Evolutionary conservation across 2,888 invertebrate species (phyloP), one percentile per base, ranked within the genome.

Genomic region (Cyclophora albipunctata): DNA sequence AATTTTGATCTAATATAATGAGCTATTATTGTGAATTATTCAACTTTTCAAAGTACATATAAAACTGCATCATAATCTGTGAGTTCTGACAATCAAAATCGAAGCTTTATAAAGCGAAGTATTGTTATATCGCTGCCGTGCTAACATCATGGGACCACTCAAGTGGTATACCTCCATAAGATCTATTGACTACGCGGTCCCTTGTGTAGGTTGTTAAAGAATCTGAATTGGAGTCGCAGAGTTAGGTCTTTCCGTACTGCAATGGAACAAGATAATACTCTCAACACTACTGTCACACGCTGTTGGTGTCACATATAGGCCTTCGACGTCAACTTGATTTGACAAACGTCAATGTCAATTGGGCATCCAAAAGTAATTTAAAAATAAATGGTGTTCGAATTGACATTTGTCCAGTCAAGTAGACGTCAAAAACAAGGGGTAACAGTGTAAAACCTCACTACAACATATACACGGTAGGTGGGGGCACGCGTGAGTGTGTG

Each of bases 161-260:
- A 54, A 53, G 58, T 77, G 76, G 75, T 70, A 80, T 84, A 80
- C 84, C 85, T 85, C 82, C 70, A 67, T 69, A 62, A 65, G 63
- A 43, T 89, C 73, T 93, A 95, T 92, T 95, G 94, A 91, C 95
- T 94, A 92, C 94, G 92, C 90, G 94, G 93, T 84, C 92, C 92
- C 93, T 95, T 94, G 92, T 94, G 94, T 89, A 94, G 91, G 91
- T 93, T 93, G 92, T 95, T 96, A 95, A 96, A 96, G 94, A 96
- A 96, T 92, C 96, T 93, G 94, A 95, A 96, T 92, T 94, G 94
- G 91, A 96, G 94, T 92, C 95, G 95, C 93, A 95, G 94, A 91
- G 95, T 95, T 93, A 95, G 93, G 91, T 96, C 96, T 96, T 96
- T 96, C 93, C 96, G 95, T 94, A 96, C 96, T 96, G 94, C 85